These are phyloP conservation scores for Danionella dracula DNA, from an alignment of 2,797 vertebrate genomes.

Conservation along the genomic window DNA sequence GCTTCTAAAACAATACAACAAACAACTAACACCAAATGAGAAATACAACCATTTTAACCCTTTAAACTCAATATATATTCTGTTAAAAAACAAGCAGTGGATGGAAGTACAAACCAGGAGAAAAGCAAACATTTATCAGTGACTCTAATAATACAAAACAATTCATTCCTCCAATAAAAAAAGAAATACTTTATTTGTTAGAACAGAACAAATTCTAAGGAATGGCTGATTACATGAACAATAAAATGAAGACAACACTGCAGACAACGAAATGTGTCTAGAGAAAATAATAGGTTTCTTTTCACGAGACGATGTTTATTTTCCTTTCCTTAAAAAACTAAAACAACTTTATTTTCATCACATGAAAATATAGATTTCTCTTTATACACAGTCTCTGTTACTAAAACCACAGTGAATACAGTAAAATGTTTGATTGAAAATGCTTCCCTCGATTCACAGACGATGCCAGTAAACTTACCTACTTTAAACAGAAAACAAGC, in stretches of 20 bases:
- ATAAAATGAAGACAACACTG: slow-evolving; percentile 15
- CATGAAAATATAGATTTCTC: slow-evolving; percentile 54
- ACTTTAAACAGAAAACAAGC: background rate
- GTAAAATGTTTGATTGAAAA: background rate
- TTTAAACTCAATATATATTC: slow-evolving; percentile 3
- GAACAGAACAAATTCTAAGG: slow-evolving; percentile 3
- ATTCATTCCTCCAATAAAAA: too few relatives aligned
- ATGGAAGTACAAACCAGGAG: background rate
- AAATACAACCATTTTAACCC: background rate
- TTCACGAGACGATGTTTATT: slow-evolving; percentile 30
- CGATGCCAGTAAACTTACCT: background rate
- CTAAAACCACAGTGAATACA: slow-evolving; percentile 39
- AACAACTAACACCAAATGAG: background rate
- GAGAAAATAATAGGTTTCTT: slow-evolving; percentile 32
- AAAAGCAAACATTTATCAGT: slow-evolving; percentile 27
- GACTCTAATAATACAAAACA: slow-evolving; percentile 6
- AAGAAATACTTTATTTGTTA: slow-evolving; percentile 4
- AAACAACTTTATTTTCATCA: slow-evolving; percentile 45
- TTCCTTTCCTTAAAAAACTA: slow-evolving; percentile 56
- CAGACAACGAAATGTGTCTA: slow-evolving; percentile 16
- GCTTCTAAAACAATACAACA: background rate
- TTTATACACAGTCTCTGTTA: slow-evolving; percentile 45
- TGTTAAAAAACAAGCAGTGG: background rate
- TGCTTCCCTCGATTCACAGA: background rate
- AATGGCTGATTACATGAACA: background rate